Percentiles rank a stretch among this genome's conserved stretches.
Evolutionary conservation across 1,140 invertebrate genomes (phyloP).

Genomic region (Neodiprion virginianus): DNA sequence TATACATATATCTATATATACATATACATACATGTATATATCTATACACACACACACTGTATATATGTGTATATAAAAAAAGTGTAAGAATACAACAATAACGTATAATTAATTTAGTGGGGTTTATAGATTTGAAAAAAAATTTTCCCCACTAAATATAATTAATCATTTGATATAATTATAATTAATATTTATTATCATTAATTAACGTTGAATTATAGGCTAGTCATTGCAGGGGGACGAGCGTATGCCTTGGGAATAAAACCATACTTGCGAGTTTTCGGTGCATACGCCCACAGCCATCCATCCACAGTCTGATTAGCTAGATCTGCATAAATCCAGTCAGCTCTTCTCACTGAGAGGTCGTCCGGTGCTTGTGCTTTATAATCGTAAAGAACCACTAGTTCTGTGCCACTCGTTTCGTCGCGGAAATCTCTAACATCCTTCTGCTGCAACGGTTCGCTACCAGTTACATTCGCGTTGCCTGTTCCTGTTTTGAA

Average conservation of each 20-base stretch:
- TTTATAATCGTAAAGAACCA: slow-evolving; percentile 95
- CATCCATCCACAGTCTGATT: slow-evolving; percentile 94
- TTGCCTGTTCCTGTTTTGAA: slow-evolving; percentile 44
- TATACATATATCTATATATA: too few relatives aligned
- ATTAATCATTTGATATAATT: neutral
- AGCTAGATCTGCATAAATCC: slow-evolving; percentile 92
- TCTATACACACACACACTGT: neutral
- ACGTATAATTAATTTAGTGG: neutral
- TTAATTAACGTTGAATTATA: slow-evolving; percentile 59
- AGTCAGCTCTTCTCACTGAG: slow-evolving; percentile 87
- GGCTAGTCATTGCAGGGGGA: slow-evolving; percentile 90
- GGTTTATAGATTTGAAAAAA: too few relatives aligned
- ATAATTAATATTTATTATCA: slow-evolving; percentile 9
- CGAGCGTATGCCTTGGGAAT: slow-evolving; percentile 93
- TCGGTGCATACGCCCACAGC: slow-evolving; percentile 94
- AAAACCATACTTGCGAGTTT: slow-evolving; percentile 91
- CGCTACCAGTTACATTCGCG: slow-evolving; percentile 40
- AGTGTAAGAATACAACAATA: neutral
- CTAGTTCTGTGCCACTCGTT: slow-evolving; percentile 81
- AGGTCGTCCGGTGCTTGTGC: slow-evolving; percentile 92
- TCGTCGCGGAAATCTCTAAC: slow-evolving; percentile 57
- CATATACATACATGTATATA: too few relatives aligned
- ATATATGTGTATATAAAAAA: neutral
- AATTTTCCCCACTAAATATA: too few relatives aligned
- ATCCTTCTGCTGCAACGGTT: slow-evolving; percentile 56